Conservation (phyloP, 2,113 vertebrate genomes). For the Esox niger region DNA sequence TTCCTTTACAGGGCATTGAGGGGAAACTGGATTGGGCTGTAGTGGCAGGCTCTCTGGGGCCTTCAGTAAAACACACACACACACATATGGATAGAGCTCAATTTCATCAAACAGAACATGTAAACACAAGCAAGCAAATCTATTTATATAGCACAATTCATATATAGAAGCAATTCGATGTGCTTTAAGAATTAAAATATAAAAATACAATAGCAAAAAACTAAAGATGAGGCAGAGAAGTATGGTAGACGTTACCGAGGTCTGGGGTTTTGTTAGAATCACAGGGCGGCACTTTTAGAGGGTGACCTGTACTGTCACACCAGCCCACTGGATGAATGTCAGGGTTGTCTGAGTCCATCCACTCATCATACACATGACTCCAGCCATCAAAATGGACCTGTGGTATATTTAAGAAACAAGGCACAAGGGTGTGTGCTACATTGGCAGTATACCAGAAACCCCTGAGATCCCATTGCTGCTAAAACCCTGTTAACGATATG, state of each 20-base stretch:
- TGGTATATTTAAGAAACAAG: not conserved
- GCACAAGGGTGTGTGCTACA: no score
- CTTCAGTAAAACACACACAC: conserved; percentile 58
- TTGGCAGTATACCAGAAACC: no score
- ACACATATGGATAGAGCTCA: not conserved
- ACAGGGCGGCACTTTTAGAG: conserved; percentile 85
- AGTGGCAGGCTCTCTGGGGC: conserved; percentile 77
- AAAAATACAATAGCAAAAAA: no score
- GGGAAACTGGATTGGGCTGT: conserved; percentile 74
- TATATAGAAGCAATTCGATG: no score
- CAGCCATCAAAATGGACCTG: conserved; percentile 97
- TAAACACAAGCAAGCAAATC: not conserved
- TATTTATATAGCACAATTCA: no score
- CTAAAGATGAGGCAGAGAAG: not conserved
- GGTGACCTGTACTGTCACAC: conserved; percentile 91
- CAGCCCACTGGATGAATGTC: conserved; percentile 94
- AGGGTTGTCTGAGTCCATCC: conserved; percentile 92
- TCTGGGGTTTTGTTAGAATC: conserved; percentile 61
- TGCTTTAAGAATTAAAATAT: no score
- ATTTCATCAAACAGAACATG: not conserved
- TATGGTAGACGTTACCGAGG: conserved; percentile 50
- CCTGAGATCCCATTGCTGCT: no score
- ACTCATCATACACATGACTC: conserved; percentile 94
- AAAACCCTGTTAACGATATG: no score
- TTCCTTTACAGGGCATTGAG: conserved; percentile 82